phyloP scores from a whole-genome alignment of 2,113 vertebrate genomes.

The Lathamus discolor region DNA sequence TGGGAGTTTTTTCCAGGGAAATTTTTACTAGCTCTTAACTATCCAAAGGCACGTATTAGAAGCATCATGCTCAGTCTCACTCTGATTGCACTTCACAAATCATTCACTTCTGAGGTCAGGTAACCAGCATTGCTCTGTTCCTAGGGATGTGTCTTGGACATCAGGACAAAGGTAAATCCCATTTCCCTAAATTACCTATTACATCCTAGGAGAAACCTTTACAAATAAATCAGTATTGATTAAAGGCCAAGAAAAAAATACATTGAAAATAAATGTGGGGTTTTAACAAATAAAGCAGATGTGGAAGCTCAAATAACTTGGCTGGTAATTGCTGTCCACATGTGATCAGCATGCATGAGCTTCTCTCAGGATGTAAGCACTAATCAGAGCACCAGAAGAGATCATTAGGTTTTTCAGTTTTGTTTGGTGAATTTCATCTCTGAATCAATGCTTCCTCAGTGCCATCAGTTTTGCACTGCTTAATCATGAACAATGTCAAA shows the following conservation, averaged over 20 bases:
- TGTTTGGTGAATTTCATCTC: neutral
- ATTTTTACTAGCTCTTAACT: neutral
- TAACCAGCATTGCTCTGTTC: neutral
- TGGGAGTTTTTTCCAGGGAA: neutral
- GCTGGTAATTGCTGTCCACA: neutral
- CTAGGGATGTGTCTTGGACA: too few species aligned
- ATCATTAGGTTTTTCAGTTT: neutral
- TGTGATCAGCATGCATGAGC: neutral
- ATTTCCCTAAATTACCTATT: neutral
- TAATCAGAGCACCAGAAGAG: neutral
- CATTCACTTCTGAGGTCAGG: neutral
- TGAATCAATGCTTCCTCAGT: neutral
- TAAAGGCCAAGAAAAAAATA: neutral
- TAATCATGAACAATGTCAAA: neutral
- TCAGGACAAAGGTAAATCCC: neutral
- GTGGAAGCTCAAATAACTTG: neutral
- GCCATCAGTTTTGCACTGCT: neutral
- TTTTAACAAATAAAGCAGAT: neutral
- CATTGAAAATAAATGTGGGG: neutral
- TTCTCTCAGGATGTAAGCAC: neutral
- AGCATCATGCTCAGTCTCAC: neutral
- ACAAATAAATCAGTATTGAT: neutral
- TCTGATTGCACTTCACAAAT: neutral
- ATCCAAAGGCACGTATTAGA: neutral
- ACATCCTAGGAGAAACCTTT: neutral